Evolutionary conservation across 2,113 vertebrate species (phyloP).

Genomic region (Ciconia boyciana): DNA sequence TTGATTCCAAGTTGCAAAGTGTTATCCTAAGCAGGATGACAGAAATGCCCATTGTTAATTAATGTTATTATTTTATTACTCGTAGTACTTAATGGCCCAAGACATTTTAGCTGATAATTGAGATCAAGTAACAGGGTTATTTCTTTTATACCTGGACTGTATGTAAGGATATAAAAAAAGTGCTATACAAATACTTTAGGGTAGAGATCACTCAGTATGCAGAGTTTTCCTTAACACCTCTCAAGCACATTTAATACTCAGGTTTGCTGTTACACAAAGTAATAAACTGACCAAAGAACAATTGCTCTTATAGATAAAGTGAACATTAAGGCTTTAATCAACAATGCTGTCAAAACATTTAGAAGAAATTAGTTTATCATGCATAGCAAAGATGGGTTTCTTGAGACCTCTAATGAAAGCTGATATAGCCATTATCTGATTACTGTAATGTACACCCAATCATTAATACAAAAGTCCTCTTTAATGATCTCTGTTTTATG

Average conservation of each 20-base stretch:
- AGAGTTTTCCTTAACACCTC: neutral
- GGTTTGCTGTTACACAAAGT: neutral
- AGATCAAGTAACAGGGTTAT: neutral
- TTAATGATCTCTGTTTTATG: constrained; percentile 38
- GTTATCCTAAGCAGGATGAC: neutral
- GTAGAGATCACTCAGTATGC: neutral
- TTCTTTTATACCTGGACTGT: neutral
- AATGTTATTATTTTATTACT: neutral
- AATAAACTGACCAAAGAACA: neutral
- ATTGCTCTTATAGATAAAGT: neutral
- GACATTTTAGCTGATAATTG: neutral
- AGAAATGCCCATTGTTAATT: neutral
- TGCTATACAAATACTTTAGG: neutral
- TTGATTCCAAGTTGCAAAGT: neutral
- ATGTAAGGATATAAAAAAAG: neutral
- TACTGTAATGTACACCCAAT: neutral
- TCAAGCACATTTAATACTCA: neutral
- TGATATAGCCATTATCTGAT: constrained; percentile 21
- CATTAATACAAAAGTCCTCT: constrained; percentile 16
- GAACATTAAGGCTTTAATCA: constrained; percentile 12
- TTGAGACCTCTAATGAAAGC: constrained; percentile 41
- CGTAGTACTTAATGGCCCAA: neutral
- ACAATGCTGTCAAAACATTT: constrained; percentile 4
- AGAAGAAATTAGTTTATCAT: constrained; percentile 14
- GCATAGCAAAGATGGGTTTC: neutral